These are phyloP conservation scores for Dryas iulia DNA, from an alignment of 1,140 invertebrate species.

Conservation along the genomic window DNA sequence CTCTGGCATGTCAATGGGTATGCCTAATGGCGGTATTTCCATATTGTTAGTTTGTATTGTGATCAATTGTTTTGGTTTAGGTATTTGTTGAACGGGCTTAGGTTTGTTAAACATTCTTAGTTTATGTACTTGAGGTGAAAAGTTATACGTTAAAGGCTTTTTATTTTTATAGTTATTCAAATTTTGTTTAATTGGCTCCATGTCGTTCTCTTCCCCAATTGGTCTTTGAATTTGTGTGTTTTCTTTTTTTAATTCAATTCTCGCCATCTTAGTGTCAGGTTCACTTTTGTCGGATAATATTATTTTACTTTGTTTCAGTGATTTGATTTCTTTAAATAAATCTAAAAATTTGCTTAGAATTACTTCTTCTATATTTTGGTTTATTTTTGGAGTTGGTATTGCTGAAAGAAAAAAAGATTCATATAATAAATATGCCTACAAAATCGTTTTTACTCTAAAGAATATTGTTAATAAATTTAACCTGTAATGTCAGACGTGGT, in stretches of 20 bases:
- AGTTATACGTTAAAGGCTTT: constrained; percentile 2
- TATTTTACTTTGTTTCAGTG: constrained; percentile 13
- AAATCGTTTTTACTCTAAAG: neutral
- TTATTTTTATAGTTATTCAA: neutral
- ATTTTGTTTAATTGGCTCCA: neutral
- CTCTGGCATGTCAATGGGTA: constrained; percentile 46
- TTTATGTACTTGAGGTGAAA: constrained; percentile 31
- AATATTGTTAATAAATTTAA: neutral
- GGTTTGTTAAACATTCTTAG: constrained; percentile 17
- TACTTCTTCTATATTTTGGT: constrained; percentile 12
- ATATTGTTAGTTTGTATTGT: constrained; percentile 63
- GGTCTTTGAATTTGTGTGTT: neutral
- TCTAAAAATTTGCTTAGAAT: constrained; percentile 48
- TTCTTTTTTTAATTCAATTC: constrained; percentile 9
- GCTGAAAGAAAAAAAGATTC: constrained; percentile 16
- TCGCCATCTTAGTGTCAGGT: neutral
- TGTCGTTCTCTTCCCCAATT: neutral
- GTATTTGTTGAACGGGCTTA: neutral
- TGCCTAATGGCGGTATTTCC: constrained; percentile 56
- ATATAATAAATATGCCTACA: neutral
- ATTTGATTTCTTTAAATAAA: constrained; percentile 56
- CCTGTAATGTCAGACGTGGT: neutral
- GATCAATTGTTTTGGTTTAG: constrained; percentile 30
- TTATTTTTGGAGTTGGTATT: constrained; percentile 4
- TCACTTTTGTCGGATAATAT: neutral